phyloP scores from a whole-genome alignment of 2,888 invertebrate species.

The Melinaea marsaeus region DNA sequence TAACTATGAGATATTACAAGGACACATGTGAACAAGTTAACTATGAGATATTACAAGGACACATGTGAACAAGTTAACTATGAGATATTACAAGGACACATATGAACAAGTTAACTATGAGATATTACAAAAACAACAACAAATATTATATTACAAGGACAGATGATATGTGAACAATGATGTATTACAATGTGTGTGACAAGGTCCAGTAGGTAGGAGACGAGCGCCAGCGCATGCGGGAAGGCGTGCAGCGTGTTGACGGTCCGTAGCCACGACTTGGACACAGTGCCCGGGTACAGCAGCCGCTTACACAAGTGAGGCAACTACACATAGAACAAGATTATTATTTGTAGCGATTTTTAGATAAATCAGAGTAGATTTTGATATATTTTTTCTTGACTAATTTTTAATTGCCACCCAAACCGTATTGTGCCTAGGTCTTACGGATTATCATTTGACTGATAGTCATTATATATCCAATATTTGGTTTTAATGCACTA shows the following conservation, averaged over 20 bases:
- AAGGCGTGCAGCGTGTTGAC: slow-evolving; percentile 78
- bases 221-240: slow-evolving; percentile 76
- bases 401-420: too few species aligned
- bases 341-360: too few species aligned
- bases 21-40: background rate
- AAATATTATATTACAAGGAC: background rate
- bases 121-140: background rate
- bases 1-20: background rate
- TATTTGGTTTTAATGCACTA: too few species aligned
- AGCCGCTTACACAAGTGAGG: slow-evolving; percentile 72
- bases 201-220: slow-evolving; percentile 72
- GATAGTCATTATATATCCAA: too few species aligned
- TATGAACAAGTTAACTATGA: background rate
- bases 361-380: too few species aligned
- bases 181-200: slow-evolving; percentile 57
- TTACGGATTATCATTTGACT: too few species aligned
- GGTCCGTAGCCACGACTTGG: slow-evolving; percentile 79
- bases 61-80: background rate
- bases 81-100: background rate
- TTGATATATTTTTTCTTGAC: too few species aligned
- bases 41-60: background rate
- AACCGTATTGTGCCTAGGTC: too few species aligned
- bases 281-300: slow-evolving; percentile 74
- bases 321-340: slow-evolving; percentile 43
- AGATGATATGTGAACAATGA: background rate